Base-by-base conservation (phyloP, 2,888 invertebrate species). In the Stenodera caucasica region DNA sequence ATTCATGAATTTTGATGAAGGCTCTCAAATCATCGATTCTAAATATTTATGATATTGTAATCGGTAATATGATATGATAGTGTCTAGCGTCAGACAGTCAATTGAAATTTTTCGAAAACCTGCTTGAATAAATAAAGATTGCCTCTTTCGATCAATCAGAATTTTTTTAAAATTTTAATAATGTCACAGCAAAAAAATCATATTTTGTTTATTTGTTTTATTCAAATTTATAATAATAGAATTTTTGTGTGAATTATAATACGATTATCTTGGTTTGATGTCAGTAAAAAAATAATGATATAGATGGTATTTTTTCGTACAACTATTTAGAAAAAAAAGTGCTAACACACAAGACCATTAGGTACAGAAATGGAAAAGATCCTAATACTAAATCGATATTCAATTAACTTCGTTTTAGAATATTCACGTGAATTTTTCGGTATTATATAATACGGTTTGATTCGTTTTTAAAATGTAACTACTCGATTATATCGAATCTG, bases 41-140 rank as follows among this genome's bases (percentile, higher is more conserved):
- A 57, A 61, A 61, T 61, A 58, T 61, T 58, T 61, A 61, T 51
- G 55, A 61, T 61, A 55, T 58, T 61, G 55, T 61, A 55, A 9
- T 11, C 11, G 18, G 61, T 58, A 58, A 61, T 55, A 55, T 61
- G 55, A 61, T 61, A 57, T 51, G 61, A 55, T 55, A 58, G 61
- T 18, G 40, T 40, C 55, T 54, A 61, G 61, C 49, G 58, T 58
- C 58, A 58, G 58, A 57, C 61, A 54, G 57, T 60, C 57, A 60
- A 60, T 57, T 53, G 60, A 61, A 57, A 57, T 45, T 61, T 21
- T 18, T 51, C 55, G 55, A 50, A 52, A 58, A 15, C 33, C 37
- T 52, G 37, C 33, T 32, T 33, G 52, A 52, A 52, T 33, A 40
- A 55, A 60, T 57, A 60, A 60, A 60, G 15, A 40, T 40, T 40